phyloP scores from a whole-genome alignment of 2,888 invertebrate species.

The Heterodera filipjevi region DNA sequence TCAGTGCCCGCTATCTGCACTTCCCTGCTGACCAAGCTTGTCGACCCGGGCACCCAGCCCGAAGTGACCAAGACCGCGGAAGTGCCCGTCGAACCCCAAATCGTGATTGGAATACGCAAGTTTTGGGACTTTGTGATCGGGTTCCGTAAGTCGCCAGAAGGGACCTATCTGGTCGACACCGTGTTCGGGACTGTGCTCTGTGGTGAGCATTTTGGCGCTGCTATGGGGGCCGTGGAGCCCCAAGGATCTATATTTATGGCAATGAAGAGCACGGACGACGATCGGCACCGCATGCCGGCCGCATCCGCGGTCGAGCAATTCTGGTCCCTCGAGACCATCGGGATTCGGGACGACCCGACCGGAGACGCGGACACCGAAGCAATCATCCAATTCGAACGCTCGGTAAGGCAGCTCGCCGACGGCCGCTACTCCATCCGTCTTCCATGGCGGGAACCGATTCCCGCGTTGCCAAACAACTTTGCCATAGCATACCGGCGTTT shows the following conservation, averaged over 20 bases:
- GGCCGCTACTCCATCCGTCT: background rate
- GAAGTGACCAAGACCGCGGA: background rate
- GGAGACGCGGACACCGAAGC: background rate
- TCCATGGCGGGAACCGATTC: background rate
- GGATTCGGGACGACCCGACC: slow-evolving; percentile 10
- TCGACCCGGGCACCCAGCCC: background rate
- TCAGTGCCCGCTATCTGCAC: background rate
- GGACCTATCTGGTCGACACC: slow-evolving; percentile 1
- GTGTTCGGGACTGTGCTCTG: slow-evolving; percentile 3
- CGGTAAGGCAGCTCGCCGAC: background rate
- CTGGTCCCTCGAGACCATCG: slow-evolving; percentile 8
- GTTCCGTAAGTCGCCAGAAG: background rate
- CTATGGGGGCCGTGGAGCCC: background rate
- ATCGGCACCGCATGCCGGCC: background rate
- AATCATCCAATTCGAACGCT: background rate
- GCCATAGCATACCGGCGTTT: background rate
- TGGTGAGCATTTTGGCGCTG: background rate
- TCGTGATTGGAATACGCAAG: slow-evolving; percentile 7
- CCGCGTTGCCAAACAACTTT: slow-evolving; percentile 8
- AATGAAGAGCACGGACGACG: background rate
- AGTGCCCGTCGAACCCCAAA: background rate
- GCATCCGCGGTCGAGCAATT: background rate
- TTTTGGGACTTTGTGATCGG: slow-evolving; percentile 9
- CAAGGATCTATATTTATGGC: background rate
- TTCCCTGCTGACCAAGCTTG: background rate